Percentiles rank a stretch among this genome's conserved stretches.
Evolutionary conservation across 2,888 invertebrate genomes (phyloP).

Genomic region (Augiades crinisus): DNA sequence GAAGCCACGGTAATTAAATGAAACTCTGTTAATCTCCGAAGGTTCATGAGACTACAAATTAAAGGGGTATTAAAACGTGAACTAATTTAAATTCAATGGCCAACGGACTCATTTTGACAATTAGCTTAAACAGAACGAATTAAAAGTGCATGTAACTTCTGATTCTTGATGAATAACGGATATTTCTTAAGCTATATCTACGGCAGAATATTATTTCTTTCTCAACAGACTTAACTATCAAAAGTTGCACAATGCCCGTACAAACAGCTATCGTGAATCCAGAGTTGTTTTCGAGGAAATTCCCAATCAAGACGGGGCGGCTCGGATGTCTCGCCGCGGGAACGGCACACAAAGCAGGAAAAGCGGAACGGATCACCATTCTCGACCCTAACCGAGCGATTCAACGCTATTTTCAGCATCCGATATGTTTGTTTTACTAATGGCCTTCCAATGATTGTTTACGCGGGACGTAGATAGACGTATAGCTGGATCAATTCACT

Average conservation of each 20-base stretch:
- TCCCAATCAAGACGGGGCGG: neutral
- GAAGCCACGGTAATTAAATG: no score
- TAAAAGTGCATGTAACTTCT: neutral
- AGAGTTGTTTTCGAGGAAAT: neutral
- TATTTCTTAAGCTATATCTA: no score
- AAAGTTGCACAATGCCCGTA: neutral
- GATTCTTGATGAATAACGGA: neutral
- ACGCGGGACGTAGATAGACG: slow-evolving; percentile 2
- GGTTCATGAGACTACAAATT: neutral
- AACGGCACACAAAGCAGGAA: slow-evolving; percentile 1
- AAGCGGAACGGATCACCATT: slow-evolving; percentile 5
- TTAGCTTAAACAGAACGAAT: neutral
- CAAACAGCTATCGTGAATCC: neutral
- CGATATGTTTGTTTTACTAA: slow-evolving; percentile 18
- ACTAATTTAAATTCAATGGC: slow-evolving; percentile 1
- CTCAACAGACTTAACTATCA: neutral
- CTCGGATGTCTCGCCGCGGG: slow-evolving; percentile 3
- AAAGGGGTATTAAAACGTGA: neutral
- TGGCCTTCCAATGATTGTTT: slow-evolving; percentile 19
- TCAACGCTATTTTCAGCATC: slow-evolving; percentile 9
- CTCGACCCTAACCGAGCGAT: neutral
- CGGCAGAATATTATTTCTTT: no score
- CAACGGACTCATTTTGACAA: slow-evolving; percentile 11
- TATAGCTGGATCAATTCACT: neutral
- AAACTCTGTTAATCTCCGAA: neutral